Evolutionary conservation across 2,888 invertebrate species (phyloP), one percentile per base, ranked within the genome.

Genomic region (Harpalus rufipes): DNA sequence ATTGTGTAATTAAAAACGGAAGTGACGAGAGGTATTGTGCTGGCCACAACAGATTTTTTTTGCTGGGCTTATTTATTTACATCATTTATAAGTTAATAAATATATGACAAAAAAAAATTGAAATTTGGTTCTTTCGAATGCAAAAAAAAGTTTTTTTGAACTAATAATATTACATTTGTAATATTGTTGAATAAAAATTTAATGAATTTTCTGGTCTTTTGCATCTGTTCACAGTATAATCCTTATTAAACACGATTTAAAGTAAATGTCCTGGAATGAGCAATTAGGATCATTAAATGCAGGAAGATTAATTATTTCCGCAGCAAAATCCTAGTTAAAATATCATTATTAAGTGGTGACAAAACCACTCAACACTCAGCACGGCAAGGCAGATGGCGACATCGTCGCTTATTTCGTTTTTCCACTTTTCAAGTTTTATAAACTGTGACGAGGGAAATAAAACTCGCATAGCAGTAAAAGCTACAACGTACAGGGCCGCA

Each of bases 281-380:
- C 59, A 59, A 59, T 59, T 74, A 51, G 16, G 44, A n/a, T 25
- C 78, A 51, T 78, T 58, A 78, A 51, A 78, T 78, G n/a, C 44
- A 76, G 44, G 14, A 76, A 76, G 78, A 56, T 80, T 80, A 80
- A 80, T 80, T 80, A 80, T 80, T 80, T 61, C 14, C n/a, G 58
- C 21, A 39, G 39, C 18, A 32, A 32, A 80, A 61, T 80, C 41
- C 25, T 32, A 61, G 79, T 61, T 80, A 80, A 61, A 39, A 58
- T 58, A 58, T 79, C 58, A 14, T 58, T 58, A 79, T 79, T 59
- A 59, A 80, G 25, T 59, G 79, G 39, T 80, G 61, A 80, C 74
- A 74, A 51, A 32, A 32, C 32, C 72, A 58, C 58, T 78, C 32
- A 32, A 32, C 32, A 32, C 32, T 32, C 32, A 32, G 32, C 32